Conservation (phyloP, 1,140 invertebrate genomes). For the Zaprionus gabonicus region DNA sequence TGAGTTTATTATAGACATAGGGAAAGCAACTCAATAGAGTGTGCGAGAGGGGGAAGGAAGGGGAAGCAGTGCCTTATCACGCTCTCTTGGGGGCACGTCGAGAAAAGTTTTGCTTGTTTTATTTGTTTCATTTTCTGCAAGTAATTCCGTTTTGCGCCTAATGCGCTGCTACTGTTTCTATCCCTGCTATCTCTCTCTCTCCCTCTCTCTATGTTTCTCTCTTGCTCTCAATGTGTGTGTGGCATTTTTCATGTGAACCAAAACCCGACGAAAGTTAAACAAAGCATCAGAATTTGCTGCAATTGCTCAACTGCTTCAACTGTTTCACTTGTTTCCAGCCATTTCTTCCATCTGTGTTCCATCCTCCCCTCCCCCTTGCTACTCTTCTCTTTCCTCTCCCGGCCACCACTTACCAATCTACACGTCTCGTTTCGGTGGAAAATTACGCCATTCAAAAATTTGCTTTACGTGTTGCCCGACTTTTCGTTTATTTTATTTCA, state of each 20-base stretch:
- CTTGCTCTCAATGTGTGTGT: neutral
- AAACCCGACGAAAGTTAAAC: constrained; percentile 63
- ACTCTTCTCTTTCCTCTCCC: neutral
- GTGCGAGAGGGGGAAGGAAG: neutral
- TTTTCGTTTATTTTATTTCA: constrained; percentile 30
- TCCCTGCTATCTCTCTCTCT: constrained; percentile 3
- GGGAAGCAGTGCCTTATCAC: neutral
- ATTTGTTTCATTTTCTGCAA: constrained; percentile 72
- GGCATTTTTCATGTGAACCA: constrained; percentile 1
- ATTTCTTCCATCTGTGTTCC: constrained; percentile 32
- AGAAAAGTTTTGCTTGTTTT: constrained; percentile 64
- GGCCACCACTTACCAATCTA: constrained; percentile 25
- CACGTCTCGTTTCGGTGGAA: constrained; percentile 57
- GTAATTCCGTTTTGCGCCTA: constrained; percentile 72
- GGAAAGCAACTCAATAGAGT: constrained; percentile 34
- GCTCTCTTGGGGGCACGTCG: constrained; percentile 38
- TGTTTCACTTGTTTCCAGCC: constrained; percentile 41
- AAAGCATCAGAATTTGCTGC: constrained; percentile 60
- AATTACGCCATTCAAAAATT: constrained; percentile 78
- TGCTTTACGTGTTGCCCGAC: constrained; percentile 58
- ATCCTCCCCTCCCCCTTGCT: neutral
- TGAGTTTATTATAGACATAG: constrained; percentile 66
- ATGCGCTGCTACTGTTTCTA: constrained; percentile 55
- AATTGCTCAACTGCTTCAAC: constrained; percentile 61
- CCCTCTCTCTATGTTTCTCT: neutral